phyloP scores from a whole-genome alignment of 2,113 vertebrate genomes.

The Myrmecobius fasciatus region DNA sequence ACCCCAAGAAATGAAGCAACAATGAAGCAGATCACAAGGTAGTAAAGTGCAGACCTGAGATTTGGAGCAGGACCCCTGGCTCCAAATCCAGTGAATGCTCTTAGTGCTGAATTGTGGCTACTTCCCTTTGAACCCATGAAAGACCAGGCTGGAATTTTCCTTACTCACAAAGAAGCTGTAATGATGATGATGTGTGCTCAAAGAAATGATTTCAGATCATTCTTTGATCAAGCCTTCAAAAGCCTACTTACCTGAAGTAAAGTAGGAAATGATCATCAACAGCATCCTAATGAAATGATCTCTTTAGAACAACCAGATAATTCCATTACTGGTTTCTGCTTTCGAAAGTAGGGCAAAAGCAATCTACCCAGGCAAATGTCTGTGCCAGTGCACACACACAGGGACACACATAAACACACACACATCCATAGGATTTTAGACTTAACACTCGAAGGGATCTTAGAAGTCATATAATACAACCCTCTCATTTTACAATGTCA shows the following conservation, averaged over 20 bases:
- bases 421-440: background rate
- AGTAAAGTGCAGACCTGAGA: background rate
- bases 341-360: background rate
- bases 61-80: background rate
- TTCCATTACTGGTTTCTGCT: background rate
- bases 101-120: background rate
- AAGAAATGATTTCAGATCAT: background rate
- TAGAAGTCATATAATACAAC: background rate
- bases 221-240: background rate
- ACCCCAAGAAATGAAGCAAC: background rate
- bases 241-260: background rate
- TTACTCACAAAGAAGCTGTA: background rate
- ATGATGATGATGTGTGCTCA: background rate
- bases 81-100: background rate
- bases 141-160: background rate
- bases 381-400: no score
- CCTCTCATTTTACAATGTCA: background rate
- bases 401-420: background rate
- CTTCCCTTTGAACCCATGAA: background rate
- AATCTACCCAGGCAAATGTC: background rate
- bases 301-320: background rate
- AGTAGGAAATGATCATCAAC: background rate
- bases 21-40: background rate
- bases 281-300: background rate
- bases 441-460: background rate